A percentile compares a stretch with the other conserved stretches of the same genome.
Conservation (phyloP, 92 coral and sea anemone genomes). For the Diadumene lineata region DNA sequence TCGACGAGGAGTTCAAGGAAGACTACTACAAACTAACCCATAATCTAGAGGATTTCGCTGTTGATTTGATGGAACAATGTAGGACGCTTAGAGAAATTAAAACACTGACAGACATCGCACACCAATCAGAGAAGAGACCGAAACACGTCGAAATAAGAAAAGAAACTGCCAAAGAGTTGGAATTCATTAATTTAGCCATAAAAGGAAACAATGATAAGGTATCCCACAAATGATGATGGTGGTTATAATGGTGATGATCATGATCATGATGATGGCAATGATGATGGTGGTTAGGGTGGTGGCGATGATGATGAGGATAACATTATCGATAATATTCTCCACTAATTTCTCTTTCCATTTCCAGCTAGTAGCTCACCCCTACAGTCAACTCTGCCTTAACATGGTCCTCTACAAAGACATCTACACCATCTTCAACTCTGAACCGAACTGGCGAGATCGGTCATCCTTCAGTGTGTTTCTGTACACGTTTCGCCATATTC, state of each 20-base stretch:
- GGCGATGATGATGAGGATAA: no score
- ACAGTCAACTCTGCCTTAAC: slow-evolving; percentile 69
- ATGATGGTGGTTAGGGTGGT: no score
- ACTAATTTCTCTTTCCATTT: background rate
- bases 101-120: slow-evolving; percentile 42
- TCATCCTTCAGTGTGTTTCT: slow-evolving; percentile 31
- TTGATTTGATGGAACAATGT: slow-evolving; percentile 66
- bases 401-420: slow-evolving; percentile 50
- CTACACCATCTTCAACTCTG: slow-evolving; percentile 30
- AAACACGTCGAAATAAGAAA: slow-evolving; percentile 22
- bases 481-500: slow-evolving; percentile 50
- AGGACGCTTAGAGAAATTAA: slow-evolving; percentile 60
- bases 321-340: no score
- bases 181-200: slow-evolving; percentile 59
- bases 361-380: slow-evolving; percentile 70
- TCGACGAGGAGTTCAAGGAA: slow-evolving; percentile 49
- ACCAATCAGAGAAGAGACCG: slow-evolving; percentile 37
- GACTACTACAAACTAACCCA: slow-evolving; percentile 45
- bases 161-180: slow-evolving; percentile 41
- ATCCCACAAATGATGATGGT: background rate
- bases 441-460: slow-evolving; percentile 50
- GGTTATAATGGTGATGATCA: background rate
- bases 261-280: background rate
- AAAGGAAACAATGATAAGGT: slow-evolving; percentile 62
- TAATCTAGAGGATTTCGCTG: slow-evolving; percentile 63